A percentile compares a stretch with the other conserved stretches of the same genome.
These are phyloP conservation scores for Henicopernis longicauda DNA, from an alignment of 2,113 vertebrate genomes.

Conservation along the genomic window DNA sequence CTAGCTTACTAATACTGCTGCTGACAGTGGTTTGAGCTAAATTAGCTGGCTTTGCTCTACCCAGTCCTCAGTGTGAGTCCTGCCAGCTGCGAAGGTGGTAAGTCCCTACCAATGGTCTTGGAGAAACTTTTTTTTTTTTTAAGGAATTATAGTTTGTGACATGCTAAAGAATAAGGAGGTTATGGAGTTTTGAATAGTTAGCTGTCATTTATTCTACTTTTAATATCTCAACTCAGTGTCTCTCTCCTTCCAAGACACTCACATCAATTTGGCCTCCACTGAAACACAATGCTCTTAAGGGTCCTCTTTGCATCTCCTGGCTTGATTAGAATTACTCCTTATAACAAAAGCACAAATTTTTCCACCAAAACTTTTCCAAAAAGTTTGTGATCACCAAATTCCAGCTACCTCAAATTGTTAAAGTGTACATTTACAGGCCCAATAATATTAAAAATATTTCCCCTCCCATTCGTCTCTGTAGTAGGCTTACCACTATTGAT, in stretches of 20 bases:
- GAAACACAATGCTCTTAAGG: neutral
- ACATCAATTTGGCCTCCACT: neutral
- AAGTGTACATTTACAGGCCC: neutral
- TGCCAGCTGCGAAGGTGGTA: neutral
- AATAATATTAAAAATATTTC: neutral
- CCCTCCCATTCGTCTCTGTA: neutral
- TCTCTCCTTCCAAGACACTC: neutral
- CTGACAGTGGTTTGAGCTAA: neutral
- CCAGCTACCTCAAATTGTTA: neutral
- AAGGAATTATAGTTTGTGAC: neutral
- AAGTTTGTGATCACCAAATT: neutral
- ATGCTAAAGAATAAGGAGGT: neutral
- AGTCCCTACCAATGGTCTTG: too few relatives aligned
- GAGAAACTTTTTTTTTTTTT: too few relatives aligned
- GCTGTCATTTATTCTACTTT: neutral
- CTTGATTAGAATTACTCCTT: neutral
- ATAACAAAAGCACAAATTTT: neutral
- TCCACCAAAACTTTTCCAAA: neutral
- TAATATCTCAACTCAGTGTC: neutral
- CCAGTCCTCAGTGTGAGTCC: neutral
- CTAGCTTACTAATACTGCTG: neutral
- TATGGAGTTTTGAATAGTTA: neutral
- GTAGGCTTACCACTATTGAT: neutral
- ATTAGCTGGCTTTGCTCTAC: neutral
- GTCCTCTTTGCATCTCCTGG: neutral